These are phyloP conservation scores for Cheilosia pagana DNA, from an alignment of 2,888 invertebrate species.

Conservation along the genomic window DNA sequence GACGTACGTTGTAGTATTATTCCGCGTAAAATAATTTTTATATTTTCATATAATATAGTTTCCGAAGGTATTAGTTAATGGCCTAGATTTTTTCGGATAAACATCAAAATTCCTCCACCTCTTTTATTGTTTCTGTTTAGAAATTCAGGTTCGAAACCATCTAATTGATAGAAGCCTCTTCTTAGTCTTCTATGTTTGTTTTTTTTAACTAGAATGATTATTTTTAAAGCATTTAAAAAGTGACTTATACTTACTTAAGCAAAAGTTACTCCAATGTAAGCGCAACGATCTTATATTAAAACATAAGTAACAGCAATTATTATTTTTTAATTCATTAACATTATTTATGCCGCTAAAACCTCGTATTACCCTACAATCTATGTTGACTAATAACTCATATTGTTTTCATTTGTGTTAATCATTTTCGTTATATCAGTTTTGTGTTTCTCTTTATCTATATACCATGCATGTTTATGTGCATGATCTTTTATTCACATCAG, in stretches of 20 bases:
- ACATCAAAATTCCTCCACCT: too few species aligned
- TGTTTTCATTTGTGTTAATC: conserved; percentile 3
- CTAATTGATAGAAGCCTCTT: conserved; percentile 4
- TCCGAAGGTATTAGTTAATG: neutral
- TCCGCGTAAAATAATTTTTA: too few species aligned
- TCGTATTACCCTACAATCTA: too few species aligned
- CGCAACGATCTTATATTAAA: conserved; percentile 32
- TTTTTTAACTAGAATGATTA: neutral
- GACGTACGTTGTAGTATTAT: too few species aligned
- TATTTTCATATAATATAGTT: neutral
- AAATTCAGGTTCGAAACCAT: conserved; percentile 2
- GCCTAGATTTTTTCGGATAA: neutral
- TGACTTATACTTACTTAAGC: conserved; percentile 11
- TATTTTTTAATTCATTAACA: neutral
- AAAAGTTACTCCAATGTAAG: conserved; percentile 3
- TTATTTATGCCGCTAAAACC: too few species aligned
- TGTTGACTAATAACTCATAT: too few species aligned
- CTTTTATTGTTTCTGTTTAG: neutral
- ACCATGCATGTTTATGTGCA: neutral
- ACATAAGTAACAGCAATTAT: conserved; percentile 2
- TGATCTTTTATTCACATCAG: neutral
- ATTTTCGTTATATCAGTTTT: neutral
- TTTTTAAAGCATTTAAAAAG: conserved; percentile 7
- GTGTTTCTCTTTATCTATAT: neutral
- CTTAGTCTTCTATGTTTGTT: neutral